These are phyloP conservation scores for Noctua janthina DNA, from an alignment of 2,888 invertebrate genomes.

Conservation along the genomic window DNA sequence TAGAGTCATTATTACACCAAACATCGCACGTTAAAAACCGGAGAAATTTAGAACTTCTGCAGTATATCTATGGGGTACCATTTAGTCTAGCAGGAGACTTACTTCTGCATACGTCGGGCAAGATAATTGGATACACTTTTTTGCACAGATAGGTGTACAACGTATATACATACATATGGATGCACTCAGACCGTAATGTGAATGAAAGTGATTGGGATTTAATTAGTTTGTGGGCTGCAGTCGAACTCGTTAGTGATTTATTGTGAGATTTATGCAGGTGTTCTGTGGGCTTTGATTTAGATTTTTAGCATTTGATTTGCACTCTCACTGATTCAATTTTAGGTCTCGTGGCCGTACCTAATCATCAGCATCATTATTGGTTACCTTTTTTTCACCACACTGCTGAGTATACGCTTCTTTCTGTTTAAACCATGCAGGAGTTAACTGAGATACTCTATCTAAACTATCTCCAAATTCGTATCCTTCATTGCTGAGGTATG, in stretches of 20 bases:
- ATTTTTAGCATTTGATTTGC: neutral
- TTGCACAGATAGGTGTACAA: slow-evolving; percentile 28
- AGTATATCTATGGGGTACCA: neutral
- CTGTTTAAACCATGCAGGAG: too few species aligned
- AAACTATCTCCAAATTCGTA: too few species aligned
- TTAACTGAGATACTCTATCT: too few species aligned
- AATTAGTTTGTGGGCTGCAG: slow-evolving; percentile 59
- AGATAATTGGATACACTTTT: slow-evolving; percentile 77
- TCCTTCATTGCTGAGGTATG: too few species aligned
- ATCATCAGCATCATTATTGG: neutral
- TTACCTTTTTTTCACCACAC: too few species aligned
- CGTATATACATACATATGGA: neutral
- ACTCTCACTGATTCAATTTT: neutral
- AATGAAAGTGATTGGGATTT: slow-evolving; percentile 58
- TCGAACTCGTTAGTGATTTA: slow-evolving; percentile 22
- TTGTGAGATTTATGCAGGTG: slow-evolving; percentile 7
- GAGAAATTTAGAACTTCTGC: slow-evolving; percentile 22
- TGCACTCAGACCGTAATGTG: slow-evolving; percentile 34
- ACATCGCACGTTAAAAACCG: neutral
- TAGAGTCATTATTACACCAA: too few species aligned
- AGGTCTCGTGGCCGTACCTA: neutral
- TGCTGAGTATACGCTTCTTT: too few species aligned
- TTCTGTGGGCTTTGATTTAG: neutral
- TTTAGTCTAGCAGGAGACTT: slow-evolving; percentile 35
- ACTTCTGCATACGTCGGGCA: slow-evolving; percentile 72